Base-by-base conservation (phyloP, 2,888 invertebrate species). In the Temnothorax unifasciatus region DNA sequence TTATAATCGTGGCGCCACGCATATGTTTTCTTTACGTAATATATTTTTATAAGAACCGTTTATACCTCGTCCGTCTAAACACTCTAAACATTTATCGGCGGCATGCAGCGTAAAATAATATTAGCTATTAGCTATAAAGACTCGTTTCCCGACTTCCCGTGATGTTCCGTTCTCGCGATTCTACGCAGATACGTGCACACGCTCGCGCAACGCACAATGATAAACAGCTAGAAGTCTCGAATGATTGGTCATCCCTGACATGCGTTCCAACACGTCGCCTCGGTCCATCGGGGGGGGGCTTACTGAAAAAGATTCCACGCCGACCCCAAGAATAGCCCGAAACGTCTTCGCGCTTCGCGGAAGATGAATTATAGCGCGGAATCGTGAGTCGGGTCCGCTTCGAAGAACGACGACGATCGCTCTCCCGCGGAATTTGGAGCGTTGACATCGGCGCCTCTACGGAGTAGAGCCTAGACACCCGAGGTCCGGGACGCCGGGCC, bases 281-380 rank as follows among this genome's bases (percentile, higher is more conserved):
- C 81, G 87, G 86, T 87, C 79, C 84, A 90, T 90, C 85, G 87
- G 77, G 73, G 79, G 38, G 69, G 76, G 66, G 76, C n/a, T 83
- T 66, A 74, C 69, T 87, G 86, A 84, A 83, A 82, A 85, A 88
- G 84, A 88, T 82, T 76, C 79, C 73, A 34, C 38, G 47, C 61
- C 63, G 64, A 21, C n/a, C 74, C 90, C 87, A 82, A 87, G 86
- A 90, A 90, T 90, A 90, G 88, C 87, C 61, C 84, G 87, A 86
- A 88, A 88, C 89, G 90, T 85, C 86, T 87, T 54, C 74, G 85
- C 71, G 85, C 66, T 90, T 90, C 86, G 90, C 84, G 88, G 89
- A 90, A 90, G 90, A 90, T 90, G 90, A 90, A 90, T 90, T 90
- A 89, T 88, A 90, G 90, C 61, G 86, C 61, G 86, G 85, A 90